phyloP scores from a whole-genome alignment of 2,113 vertebrate genomes.

The Calidris pugnax region DNA sequence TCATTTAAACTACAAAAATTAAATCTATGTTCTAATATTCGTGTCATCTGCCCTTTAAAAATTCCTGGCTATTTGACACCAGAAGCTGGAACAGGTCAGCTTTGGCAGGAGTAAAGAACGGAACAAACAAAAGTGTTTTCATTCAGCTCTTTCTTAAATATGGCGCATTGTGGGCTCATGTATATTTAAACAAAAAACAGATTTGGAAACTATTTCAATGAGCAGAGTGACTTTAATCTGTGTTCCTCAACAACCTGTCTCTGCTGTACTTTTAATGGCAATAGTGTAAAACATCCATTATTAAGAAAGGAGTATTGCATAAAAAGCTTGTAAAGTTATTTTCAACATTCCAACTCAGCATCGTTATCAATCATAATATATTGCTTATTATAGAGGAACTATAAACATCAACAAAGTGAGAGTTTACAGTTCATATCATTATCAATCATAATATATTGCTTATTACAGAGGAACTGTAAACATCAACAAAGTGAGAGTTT shows the following conservation, averaged over 20 bases:
- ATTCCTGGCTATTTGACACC: neutral
- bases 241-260: neutral
- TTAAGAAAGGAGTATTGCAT: conserved; percentile 1
- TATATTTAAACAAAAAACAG: neutral
- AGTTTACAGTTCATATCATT: neutral
- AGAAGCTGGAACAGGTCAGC: neutral
- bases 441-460: neutral
- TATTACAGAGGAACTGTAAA: neutral
- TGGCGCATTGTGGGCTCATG: neutral
- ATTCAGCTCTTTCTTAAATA: neutral
- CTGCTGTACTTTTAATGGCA: conserved; percentile 5
- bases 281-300: neutral
- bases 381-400: neutral
- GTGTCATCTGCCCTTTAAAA: neutral
- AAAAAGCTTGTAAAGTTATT: neutral
- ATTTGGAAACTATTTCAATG: neutral
- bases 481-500: neutral
- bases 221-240: conserved; percentile 6
- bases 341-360: neutral
- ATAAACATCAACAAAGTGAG: neutral
- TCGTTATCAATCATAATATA: neutral
- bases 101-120: conserved; percentile 1
- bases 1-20: neutral
- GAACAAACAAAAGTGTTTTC: conserved; percentile 36
- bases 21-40: neutral